phyloP scores from a whole-genome alignment of 2,113 vertebrate genomes.

The Glaucomys volans region DNA sequence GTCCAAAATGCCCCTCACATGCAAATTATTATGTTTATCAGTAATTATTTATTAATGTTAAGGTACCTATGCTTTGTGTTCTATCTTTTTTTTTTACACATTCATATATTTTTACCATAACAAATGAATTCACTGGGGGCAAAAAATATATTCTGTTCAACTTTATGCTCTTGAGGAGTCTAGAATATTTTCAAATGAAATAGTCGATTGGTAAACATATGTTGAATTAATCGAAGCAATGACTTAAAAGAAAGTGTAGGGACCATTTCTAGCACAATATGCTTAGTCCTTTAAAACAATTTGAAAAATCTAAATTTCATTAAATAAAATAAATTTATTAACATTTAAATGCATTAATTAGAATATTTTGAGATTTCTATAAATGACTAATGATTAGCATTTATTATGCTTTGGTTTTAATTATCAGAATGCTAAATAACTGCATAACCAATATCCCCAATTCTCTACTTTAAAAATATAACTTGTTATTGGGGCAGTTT shows the following conservation, averaged over 20 bases:
- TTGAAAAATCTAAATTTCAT: not conserved
- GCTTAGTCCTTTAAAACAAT: not conserved
- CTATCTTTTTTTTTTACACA: not conserved
- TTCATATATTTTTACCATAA: not conserved
- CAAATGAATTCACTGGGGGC: not conserved
- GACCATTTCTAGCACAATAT: not conserved
- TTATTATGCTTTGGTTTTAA: not conserved
- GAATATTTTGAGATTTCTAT: not conserved
- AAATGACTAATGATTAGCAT: not conserved
- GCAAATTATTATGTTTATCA: not conserved
- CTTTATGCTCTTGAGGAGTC: not conserved
- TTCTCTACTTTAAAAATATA: not conserved
- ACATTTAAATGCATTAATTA: not conserved
- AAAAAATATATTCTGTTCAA: not conserved
- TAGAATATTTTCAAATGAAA: not conserved
- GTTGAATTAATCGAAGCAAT: slow-evolving; percentile 27
- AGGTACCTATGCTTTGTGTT: not conserved
- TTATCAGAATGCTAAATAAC: slow-evolving; percentile 11
- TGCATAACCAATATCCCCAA: not conserved
- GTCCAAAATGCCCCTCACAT: not conserved
- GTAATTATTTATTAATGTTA: not conserved
- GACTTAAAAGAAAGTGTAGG: not conserved
- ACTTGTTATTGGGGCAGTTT: not conserved
- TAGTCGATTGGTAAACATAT: not conserved
- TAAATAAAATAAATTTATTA: not conserved